Base-by-base conservation (phyloP, 1,140 invertebrate genomes). In the Bombus cullumanus region DNA sequence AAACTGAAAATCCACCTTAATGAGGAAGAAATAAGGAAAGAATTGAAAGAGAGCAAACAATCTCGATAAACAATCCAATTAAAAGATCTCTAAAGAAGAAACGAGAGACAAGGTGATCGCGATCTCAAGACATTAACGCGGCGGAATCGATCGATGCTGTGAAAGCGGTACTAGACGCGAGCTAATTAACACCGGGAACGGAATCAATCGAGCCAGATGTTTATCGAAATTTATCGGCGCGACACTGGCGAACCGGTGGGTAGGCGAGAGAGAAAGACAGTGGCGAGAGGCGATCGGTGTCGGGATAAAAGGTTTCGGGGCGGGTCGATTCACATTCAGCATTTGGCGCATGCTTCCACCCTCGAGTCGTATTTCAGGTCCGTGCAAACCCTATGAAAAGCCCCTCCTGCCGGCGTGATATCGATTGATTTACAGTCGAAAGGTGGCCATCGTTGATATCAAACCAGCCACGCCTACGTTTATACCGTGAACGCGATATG, bases 341-440 rank as follows among this genome's bases (percentile, higher is more conserved):
- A 89, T 91, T 92, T 90, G 92, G 94, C 93, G 94, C 93, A 95
- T 95, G 94, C 93, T 84, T 92, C 87, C 89, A 86, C 85, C 87
- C 90, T 88, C 88, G 87, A 77, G 59, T 75, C 86, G 76, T 85
- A 85, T 85, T 89, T 89, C 86, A 81, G 77, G 87, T 91, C 86
- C 85, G 90, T 80, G 86, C 90, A 77, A 90, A 92, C 89, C 90
- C 90, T 72, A 87, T 91, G 88, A 86, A 91, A 92, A 92, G 92
- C 90, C 91, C 91, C 86, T 92, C 91, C 88, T 82, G 87, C 85
- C 28, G 88, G 83, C 91, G 91, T 83, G 94, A 94, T 95, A 95
- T 95, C 94, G 94, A 95, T 95, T 95, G 94, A 95, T 95, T 95
- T 94, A 95, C 92, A 92, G 94, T 93, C 90, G 91, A 94, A 95